Evolutionary conservation across 2,888 invertebrate species (phyloP).

Genomic region (Rosalia funebris): DNA sequence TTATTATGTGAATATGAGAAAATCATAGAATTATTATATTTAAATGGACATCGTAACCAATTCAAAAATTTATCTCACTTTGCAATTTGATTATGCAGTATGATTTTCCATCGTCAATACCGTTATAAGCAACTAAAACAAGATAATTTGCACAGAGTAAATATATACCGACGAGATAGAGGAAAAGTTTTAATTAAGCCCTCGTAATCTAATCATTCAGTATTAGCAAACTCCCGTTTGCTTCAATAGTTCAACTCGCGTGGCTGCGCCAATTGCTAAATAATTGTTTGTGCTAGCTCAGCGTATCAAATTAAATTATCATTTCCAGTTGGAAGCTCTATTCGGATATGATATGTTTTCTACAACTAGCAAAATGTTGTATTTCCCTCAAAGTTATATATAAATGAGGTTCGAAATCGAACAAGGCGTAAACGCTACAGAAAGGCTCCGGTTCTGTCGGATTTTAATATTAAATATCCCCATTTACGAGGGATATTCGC

Average conservation of each 20-base stretch:
- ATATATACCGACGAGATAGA: not conserved
- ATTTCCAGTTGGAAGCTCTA: conserved; percentile 6
- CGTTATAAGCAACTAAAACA: no score
- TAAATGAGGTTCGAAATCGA: not conserved
- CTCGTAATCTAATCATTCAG: conserved; percentile 42
- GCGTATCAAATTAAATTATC: conserved; percentile 35
- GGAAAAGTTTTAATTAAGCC: conserved; percentile 44
- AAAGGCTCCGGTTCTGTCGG: not conserved
- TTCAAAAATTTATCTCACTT: no score
- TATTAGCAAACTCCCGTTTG: conserved; percentile 37
- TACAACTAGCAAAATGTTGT: not conserved
- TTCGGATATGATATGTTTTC: not conserved
- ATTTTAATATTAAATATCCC: not conserved
- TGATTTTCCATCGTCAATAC: no score
- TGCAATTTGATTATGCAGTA: no score
- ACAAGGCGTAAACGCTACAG: not conserved
- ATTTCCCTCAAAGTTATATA: not conserved
- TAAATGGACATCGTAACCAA: no score
- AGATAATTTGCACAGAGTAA: not conserved
- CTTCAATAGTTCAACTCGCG: conserved; percentile 18
- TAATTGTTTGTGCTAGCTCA: conserved; percentile 37
- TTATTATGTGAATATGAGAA: no score
- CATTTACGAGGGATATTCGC: no score
- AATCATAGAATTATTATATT: no score
- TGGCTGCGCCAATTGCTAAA: conserved; percentile 35